Evolutionary conservation across 2,888 invertebrate species (phyloP).

Genomic region (Nomada ferruginata): DNA sequence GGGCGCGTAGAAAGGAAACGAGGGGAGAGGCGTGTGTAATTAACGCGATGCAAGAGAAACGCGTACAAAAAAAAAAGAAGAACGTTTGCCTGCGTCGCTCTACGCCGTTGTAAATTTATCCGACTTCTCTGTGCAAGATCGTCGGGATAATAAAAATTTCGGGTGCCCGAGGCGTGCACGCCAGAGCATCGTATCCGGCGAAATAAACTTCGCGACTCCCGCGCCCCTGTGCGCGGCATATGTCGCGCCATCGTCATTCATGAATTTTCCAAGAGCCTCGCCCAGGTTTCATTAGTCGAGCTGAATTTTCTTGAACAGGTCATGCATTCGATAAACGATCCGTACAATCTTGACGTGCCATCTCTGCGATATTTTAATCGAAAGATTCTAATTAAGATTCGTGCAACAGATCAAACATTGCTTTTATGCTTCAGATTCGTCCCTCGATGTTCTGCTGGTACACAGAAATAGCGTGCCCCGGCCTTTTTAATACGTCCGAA

Average conservation of each 20-base stretch:
- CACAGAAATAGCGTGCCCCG: too few relatives aligned
- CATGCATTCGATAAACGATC: too few relatives aligned
- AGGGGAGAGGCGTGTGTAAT: slow-evolving; percentile 34
- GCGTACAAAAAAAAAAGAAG: slow-evolving; percentile 28
- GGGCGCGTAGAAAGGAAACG: not conserved
- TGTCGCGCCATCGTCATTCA: slow-evolving; percentile 35
- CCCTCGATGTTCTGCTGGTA: too few relatives aligned
- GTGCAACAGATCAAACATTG: too few relatives aligned
- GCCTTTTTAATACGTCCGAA: too few relatives aligned
- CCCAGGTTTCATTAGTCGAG: not conserved
- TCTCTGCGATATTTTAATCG: too few relatives aligned
- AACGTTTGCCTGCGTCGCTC: not conserved
- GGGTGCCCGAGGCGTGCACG: slow-evolving; percentile 31
- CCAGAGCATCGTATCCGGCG: slow-evolving; percentile 32
- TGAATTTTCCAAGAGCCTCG: slow-evolving; percentile 25
- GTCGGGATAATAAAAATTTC: slow-evolving; percentile 65
- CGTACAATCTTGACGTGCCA: too few relatives aligned
- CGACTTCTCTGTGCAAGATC: slow-evolving; percentile 23
- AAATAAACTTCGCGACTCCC: slow-evolving; percentile 50
- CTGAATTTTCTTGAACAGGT: too few relatives aligned
- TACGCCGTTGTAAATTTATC: slow-evolving; percentile 43
- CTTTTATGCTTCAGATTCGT: too few relatives aligned
- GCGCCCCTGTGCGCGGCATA: slow-evolving; percentile 28
- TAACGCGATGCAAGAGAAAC: slow-evolving; percentile 32
- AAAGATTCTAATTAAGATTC: too few relatives aligned